These are phyloP conservation scores for Beris chalybata DNA, from an alignment of 2,888 invertebrate species.

Conservation along the genomic window DNA sequence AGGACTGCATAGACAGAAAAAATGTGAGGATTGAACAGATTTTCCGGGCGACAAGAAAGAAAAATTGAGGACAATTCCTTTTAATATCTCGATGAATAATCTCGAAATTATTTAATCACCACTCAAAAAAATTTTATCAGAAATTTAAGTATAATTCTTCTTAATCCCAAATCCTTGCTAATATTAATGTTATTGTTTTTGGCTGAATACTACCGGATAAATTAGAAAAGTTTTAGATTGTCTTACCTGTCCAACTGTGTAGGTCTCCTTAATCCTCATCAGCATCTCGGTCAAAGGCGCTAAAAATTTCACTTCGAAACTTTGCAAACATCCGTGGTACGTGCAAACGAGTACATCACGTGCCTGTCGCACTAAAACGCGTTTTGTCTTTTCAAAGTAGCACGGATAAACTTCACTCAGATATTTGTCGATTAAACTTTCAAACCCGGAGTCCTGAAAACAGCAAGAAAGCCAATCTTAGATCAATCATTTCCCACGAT, in stretches of 20 bases:
- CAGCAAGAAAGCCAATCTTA: background rate
- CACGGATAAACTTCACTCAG: slow-evolving; percentile 66
- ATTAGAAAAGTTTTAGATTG: background rate
- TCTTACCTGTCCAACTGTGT: slow-evolving; percentile 54
- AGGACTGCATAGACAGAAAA: no score
- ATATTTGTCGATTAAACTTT: slow-evolving; percentile 62
- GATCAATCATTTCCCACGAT: background rate
- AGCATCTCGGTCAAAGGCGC: slow-evolving; percentile 63
- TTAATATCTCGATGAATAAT: no score
- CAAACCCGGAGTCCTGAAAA: slow-evolving; percentile 45
- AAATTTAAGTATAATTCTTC: no score
- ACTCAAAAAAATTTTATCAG: no score
- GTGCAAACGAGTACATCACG: slow-evolving; percentile 68
- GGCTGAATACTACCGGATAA: no score
- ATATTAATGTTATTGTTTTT: no score
- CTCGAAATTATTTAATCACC: no score
- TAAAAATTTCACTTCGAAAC: slow-evolving; percentile 67
- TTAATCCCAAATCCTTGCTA: no score
- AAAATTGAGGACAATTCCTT: no score
- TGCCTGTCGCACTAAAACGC: slow-evolving; percentile 68
- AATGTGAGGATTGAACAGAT: no score
- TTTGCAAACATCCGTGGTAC: slow-evolving; percentile 65
- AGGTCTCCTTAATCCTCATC: slow-evolving; percentile 58
- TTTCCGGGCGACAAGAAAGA: no score
- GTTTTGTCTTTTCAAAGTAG: slow-evolving; percentile 60